Percentiles rank a stretch among this genome's conserved stretches.
phyloP scores from a whole-genome alignment of 2,113 vertebrate genomes.

The Tachycineta bicolor region DNA sequence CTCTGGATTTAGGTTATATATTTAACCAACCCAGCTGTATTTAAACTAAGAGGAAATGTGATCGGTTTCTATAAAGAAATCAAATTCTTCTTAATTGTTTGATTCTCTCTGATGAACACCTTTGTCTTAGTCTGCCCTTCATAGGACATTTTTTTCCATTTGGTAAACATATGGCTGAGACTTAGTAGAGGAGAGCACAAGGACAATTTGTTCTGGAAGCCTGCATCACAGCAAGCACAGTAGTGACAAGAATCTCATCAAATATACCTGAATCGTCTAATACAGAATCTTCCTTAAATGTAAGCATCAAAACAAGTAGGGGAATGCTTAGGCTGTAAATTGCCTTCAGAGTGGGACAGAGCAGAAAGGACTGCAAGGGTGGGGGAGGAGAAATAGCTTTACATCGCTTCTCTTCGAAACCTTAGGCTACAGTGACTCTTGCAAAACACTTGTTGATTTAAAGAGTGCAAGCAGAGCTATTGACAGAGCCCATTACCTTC shows the following conservation, averaged over 20 bases:
- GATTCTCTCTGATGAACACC: background rate
- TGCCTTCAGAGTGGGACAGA: background rate
- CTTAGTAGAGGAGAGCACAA: background rate
- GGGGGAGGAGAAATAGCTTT: background rate
- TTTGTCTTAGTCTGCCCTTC: background rate
- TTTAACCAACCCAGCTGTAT: background rate
- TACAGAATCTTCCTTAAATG: background rate
- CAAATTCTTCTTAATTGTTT: background rate
- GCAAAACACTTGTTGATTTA: conserved; percentile 30
- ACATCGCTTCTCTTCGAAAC: background rate
- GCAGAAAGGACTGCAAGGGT: background rate
- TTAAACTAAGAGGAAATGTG: background rate
- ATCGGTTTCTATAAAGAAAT: background rate
- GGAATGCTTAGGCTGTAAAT: background rate
- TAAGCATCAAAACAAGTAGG: background rate
- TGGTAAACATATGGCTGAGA: background rate
- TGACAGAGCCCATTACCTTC: conserved; percentile 2
- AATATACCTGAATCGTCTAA: background rate
- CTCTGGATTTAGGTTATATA: background rate
- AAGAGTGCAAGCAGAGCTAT: background rate
- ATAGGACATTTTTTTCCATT: background rate
- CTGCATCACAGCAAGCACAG: background rate
- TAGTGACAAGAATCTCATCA: background rate
- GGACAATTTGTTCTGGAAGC: background rate
- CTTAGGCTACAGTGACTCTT: background rate